Percentiles rank a stretch among this genome's conserved stretches.
These are phyloP conservation scores for Ancistrus triradiatus DNA, from an alignment of 2,113 vertebrate species.

Conservation along the genomic window DNA sequence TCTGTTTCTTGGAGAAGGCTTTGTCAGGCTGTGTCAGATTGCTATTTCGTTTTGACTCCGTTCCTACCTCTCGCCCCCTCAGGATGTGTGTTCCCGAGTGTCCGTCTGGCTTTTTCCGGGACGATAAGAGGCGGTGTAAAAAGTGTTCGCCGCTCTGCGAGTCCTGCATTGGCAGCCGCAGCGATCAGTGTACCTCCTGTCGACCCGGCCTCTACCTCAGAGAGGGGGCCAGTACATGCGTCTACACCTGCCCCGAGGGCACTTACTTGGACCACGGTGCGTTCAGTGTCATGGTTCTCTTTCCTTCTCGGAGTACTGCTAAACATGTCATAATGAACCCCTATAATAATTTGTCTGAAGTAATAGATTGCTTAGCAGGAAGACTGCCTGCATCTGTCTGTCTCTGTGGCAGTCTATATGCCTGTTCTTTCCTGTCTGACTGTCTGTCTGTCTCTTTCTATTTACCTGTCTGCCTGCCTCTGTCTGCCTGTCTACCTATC, in stretches of 20 bases:
- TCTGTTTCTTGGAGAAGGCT: slow-evolving; percentile 34
- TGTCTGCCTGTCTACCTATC: too few relatives aligned
- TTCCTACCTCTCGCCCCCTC: slow-evolving; percentile 22
- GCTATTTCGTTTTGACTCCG: slow-evolving; percentile 14
- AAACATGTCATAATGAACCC: too few relatives aligned
- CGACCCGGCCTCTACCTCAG: slow-evolving; percentile 85
- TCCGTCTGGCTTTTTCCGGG: slow-evolving; percentile 88
- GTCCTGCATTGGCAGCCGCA: slow-evolving; percentile 86
- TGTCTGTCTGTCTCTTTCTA: too few relatives aligned
- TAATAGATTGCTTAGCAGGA: too few relatives aligned
- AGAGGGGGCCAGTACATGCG: slow-evolving; percentile 83
- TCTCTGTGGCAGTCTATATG: too few relatives aligned
- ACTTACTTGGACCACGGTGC: slow-evolving; percentile 86
- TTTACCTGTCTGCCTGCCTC: too few relatives aligned
- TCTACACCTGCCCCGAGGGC: slow-evolving; percentile 78
- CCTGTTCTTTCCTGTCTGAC: too few relatives aligned
- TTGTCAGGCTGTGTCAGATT: slow-evolving; percentile 25
- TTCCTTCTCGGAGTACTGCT: too few relatives aligned
- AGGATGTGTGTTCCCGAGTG: slow-evolving; percentile 94
- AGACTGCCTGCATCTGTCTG: too few relatives aligned
- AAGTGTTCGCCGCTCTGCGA: slow-evolving; percentile 91
- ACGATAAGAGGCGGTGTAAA: slow-evolving; percentile 92
- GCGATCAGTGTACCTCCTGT: slow-evolving; percentile 88
- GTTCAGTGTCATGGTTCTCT: too few relatives aligned
- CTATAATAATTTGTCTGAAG: too few relatives aligned